Evolutionary conservation across 2,888 invertebrate genomes (phyloP).

Genomic region (Hirtodrosophila histrioides): DNA sequence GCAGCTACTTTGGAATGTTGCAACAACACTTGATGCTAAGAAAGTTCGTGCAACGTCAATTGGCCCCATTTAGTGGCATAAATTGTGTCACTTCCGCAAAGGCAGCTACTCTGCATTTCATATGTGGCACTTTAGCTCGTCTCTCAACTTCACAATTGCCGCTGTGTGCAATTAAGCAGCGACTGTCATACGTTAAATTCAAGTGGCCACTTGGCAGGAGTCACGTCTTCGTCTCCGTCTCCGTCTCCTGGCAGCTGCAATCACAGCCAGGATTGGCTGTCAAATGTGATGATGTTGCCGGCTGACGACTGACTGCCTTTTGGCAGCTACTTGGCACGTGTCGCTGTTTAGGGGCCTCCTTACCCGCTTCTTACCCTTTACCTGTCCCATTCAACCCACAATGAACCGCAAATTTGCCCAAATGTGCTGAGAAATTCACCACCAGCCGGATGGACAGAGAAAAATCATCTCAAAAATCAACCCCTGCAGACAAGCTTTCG

Average conservation of each 20-base stretch:
- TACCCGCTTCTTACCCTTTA: constrained; percentile 24
- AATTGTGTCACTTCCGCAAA: constrained; percentile 72
- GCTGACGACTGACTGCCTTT: constrained; percentile 56
- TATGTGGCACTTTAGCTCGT: constrained; percentile 15
- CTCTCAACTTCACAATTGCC: constrained; percentile 19
- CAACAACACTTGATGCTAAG: constrained; percentile 22
- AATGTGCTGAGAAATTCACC: constrained; percentile 42
- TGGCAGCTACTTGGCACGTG: constrained; percentile 77
- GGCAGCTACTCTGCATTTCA: constrained; percentile 7
- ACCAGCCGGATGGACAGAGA: constrained; percentile 21
- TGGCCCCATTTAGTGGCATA: constrained; percentile 58
- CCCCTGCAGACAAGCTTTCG: constrained; percentile 48
- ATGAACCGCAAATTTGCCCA: constrained; percentile 43
- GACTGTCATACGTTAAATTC: constrained; percentile 75
- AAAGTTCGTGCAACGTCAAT: constrained; percentile 35
- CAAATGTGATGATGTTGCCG: constrained; percentile 60
- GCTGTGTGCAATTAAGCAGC: constrained; percentile 68
- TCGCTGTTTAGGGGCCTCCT: constrained; percentile 50
- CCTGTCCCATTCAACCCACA: constrained; percentile 2
- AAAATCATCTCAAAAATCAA: constrained; percentile 34
- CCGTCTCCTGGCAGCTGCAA: constrained; percentile 33
- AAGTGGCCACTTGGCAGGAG: constrained; percentile 66
- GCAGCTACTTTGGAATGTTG: neutral
- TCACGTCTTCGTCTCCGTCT: neutral
- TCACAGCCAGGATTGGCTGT: constrained; percentile 67